Conservation (phyloP, 2,888 invertebrate species). For the Automeris io region DNA sequence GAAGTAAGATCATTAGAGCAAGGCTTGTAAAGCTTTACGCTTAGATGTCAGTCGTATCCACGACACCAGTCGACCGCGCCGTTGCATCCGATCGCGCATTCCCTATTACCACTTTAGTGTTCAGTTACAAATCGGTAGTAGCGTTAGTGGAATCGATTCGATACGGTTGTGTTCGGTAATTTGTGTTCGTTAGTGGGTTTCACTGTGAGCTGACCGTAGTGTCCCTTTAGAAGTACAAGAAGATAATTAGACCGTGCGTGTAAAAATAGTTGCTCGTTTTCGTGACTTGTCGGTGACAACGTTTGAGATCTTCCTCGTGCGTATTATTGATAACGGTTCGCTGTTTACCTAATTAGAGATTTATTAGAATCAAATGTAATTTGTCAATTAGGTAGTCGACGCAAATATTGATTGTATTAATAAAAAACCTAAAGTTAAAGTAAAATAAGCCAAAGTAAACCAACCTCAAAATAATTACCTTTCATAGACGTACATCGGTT, state of each 20-base stretch:
- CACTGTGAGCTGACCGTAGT: constrained; percentile 16
- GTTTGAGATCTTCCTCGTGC: no score
- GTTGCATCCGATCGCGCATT: constrained; percentile 40
- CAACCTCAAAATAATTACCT: no score
- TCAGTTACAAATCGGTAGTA: neutral
- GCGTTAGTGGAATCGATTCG: constrained; percentile 42
- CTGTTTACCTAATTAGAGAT: no score
- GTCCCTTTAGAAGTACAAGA: constrained; percentile 40
- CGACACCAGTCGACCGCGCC: constrained; percentile 60
- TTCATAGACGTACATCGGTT: no score
- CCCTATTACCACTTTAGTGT: constrained; percentile 20
- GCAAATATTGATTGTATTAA: no score
- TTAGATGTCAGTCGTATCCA: constrained; percentile 57
- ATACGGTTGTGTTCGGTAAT: constrained; percentile 41
- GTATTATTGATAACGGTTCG: no score
- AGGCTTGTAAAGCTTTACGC: constrained; percentile 22
- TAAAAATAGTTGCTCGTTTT: constrained; percentile 33
- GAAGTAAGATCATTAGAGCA: constrained; percentile 55
- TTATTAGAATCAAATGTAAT: no score
- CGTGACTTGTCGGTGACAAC: neutral
- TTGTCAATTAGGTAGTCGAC: no score
- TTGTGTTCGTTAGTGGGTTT: constrained; percentile 47
- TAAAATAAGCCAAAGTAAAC: no score
- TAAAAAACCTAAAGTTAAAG: no score
- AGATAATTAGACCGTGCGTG: constrained; percentile 44